These are phyloP conservation scores for Percina caprodes DNA, from an alignment of 2,113 vertebrate species.

Conservation along the genomic window DNA sequence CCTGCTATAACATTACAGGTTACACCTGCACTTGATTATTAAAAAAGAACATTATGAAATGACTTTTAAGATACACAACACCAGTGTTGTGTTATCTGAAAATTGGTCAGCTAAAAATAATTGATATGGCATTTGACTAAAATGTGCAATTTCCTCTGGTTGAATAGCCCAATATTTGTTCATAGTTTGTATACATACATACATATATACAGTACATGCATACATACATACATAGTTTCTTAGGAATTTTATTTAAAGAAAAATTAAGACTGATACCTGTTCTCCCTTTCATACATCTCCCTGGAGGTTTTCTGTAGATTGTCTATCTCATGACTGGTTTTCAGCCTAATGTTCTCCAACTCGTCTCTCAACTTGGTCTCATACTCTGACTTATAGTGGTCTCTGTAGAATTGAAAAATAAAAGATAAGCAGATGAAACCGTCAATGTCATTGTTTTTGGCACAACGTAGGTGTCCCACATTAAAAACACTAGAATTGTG, in stretches of 20 bases:
- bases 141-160: neutral
- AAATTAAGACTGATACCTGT: constrained; percentile 86
- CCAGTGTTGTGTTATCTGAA: neutral
- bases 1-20: neutral
- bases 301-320: constrained; percentile 91
- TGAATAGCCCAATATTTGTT: constrained; percentile 4
- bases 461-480: neutral
- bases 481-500: neutral
- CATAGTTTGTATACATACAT: neutral
- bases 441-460: neutral
- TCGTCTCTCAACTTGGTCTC: constrained; percentile 92
- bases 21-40: neutral
- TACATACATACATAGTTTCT: neutral
- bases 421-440: neutral
- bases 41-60: neutral
- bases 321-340: constrained; percentile 95
- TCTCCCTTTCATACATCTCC: constrained; percentile 99
- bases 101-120: neutral
- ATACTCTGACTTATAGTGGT: constrained; percentile 95
- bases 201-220: no score
- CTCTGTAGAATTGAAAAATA: constrained; percentile 81
- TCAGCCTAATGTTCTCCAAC: constrained; percentile 92
- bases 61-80: neutral
- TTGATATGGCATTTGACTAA: neutral
- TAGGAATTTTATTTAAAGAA: neutral